phyloP scores from a whole-genome alignment of 2,113 vertebrate genomes.

The Morphnarchus princeps region DNA sequence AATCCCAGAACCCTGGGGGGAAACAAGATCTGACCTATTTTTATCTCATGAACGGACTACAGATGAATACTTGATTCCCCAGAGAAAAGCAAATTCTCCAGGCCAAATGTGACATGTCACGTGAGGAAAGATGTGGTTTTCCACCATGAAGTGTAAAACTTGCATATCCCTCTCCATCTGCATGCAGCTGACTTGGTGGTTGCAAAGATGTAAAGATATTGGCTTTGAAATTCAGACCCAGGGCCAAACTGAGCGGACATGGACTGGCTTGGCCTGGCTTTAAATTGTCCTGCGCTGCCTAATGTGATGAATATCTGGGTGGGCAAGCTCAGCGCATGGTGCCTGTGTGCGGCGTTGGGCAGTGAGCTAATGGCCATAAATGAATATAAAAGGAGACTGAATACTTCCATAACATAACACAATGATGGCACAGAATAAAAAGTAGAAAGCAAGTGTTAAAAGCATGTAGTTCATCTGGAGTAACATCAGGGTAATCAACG shows the following conservation, averaged over 20 bases:
- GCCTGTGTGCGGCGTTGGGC: neutral
- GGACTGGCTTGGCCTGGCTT: neutral
- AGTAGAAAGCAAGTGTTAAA: neutral
- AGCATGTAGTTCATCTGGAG: neutral
- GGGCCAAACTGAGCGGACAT: neutral
- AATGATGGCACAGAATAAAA: neutral
- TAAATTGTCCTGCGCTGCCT: neutral
- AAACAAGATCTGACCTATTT: slow-evolving; percentile 21
- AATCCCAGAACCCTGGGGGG: neutral
- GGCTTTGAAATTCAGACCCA: neutral
- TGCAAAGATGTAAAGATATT: neutral
- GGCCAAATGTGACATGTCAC: neutral
- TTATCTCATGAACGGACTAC: neutral
- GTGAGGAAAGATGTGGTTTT: neutral
- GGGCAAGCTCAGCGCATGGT: neutral
- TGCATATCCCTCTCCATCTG: neutral
- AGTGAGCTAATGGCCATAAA: neutral
- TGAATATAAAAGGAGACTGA: neutral
- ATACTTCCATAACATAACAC: neutral
- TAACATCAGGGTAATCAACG: neutral
- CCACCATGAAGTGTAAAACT: neutral
- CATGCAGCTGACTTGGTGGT: neutral
- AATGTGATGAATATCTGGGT: neutral
- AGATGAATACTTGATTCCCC: neutral
- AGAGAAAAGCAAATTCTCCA: neutral